A percentile compares a stretch with the other conserved stretches of the same genome.
These are phyloP conservation scores for Uropetala carovei DNA, from an alignment of 2,888 invertebrate genomes.

Conservation along the genomic window DNA sequence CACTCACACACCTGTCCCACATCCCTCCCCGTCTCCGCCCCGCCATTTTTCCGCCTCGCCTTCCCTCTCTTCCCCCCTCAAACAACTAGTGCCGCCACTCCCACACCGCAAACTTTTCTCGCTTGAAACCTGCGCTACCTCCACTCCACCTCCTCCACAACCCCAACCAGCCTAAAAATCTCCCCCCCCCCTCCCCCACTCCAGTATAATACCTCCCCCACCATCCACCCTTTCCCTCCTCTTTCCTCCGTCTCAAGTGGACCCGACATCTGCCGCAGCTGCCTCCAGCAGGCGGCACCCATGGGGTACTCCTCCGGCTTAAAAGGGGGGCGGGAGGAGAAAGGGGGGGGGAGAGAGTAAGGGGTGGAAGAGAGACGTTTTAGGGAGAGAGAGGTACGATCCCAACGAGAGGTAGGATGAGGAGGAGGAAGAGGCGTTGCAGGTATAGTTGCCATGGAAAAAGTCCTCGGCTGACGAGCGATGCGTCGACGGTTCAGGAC, in stretches of 20 bases:
- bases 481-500: no score
- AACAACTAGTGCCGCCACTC: background rate
- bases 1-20: conserved; percentile 57
- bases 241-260: background rate
- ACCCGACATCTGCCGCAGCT: conserved; percentile 55
- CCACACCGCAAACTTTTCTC: background rate
- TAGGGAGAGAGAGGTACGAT: no score
- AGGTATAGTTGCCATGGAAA: no score
- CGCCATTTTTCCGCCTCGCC: background rate
- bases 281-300: conserved; percentile 18
- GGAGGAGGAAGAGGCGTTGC: no score
- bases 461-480: no score
- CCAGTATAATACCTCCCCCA: no score
- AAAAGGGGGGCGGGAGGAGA: no score
- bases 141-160: no score
- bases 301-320: background rate
- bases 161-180: no score
- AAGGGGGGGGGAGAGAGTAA: background rate
- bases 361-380: background rate
- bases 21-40: background rate
- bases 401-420: no score
- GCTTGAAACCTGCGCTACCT: background rate
- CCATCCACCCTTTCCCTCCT: no score
- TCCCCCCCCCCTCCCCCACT: no score
- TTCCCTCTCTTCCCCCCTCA: background rate